phyloP scores from a whole-genome alignment of 2,113 vertebrate species.

The Notiomystis cincta region DNA sequence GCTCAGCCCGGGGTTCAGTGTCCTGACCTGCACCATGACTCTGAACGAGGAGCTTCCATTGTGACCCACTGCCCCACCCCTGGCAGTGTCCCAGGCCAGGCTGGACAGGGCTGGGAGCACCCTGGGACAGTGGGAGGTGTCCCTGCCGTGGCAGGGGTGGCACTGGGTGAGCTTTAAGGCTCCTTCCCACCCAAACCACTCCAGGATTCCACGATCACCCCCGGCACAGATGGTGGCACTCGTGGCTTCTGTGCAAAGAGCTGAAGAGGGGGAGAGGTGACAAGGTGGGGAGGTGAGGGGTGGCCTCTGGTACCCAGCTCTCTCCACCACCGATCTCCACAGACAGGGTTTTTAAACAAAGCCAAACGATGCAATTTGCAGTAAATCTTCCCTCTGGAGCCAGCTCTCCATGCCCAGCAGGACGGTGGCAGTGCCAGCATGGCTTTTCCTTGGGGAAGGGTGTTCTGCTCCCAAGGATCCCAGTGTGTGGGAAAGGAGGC shows the following conservation, averaged over 20 bases:
- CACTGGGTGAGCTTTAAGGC: background rate
- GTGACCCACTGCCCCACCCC: background rate
- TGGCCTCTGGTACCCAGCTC: background rate
- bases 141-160: background rate
- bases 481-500: background rate
- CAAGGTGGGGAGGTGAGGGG: background rate
- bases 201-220: background rate
- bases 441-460: background rate
- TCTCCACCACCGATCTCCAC: accelerated
- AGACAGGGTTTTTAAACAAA: background rate
- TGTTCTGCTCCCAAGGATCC: accelerated
- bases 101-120: background rate
- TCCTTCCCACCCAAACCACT: background rate
- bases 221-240: background rate
- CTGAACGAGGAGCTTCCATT: accelerated
- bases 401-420: background rate
- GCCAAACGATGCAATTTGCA: accelerated
- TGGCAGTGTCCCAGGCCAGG: accelerated
- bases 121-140: background rate
- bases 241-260: background rate
- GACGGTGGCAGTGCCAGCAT: accelerated
- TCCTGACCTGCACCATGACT: accelerated
- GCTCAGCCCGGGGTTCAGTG: accelerated
- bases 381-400: background rate
- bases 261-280: background rate